phyloP scores from a whole-genome alignment of 2,888 invertebrate genomes.

The Ochropleura leucogaster region DNA sequence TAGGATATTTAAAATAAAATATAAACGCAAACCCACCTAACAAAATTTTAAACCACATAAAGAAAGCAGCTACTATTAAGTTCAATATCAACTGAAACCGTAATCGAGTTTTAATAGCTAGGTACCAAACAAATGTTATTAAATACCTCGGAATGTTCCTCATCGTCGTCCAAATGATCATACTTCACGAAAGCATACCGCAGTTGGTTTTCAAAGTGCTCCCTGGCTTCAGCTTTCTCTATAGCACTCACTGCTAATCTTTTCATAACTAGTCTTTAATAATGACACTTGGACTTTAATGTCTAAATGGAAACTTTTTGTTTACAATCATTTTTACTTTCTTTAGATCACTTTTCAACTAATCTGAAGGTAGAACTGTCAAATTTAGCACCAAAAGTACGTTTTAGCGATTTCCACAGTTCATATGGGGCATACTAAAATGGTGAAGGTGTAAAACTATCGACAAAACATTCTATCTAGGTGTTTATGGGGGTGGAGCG shows the following conservation, averaged over 20 bases:
- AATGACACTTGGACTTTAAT: constrained; percentile 11
- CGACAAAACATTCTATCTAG: constrained; percentile 83
- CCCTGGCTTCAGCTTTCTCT: constrained; percentile 83
- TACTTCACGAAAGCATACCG: constrained; percentile 83
- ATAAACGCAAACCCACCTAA: not conserved
- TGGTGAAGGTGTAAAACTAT: constrained; percentile 83
- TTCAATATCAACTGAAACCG: constrained; percentile 18
- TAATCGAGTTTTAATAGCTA: constrained; percentile 45
- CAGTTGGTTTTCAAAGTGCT: constrained; percentile 85
- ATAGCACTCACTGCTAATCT: constrained; percentile 71
- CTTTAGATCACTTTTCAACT: not conserved
- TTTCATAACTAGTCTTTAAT: constrained; percentile 50
- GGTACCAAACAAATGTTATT: constrained; percentile 18
- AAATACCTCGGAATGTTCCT: constrained; percentile 84
- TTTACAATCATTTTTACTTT: not conserved
- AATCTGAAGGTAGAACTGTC: not conserved
- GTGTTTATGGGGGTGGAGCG: constrained; percentile 66
- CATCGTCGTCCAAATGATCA: constrained; percentile 82
- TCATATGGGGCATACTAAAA: constrained; percentile 68
- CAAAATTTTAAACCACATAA: constrained; percentile 13
- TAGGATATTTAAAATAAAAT: not conserved
- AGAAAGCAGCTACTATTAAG: constrained; percentile 9
- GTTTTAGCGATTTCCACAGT: constrained; percentile 47
- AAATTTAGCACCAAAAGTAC: constrained; percentile 23
- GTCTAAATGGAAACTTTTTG: not conserved